Base-by-base conservation (phyloP, 2,797 vertebrate species). In the Chiloscyllium punctatum region DNA sequence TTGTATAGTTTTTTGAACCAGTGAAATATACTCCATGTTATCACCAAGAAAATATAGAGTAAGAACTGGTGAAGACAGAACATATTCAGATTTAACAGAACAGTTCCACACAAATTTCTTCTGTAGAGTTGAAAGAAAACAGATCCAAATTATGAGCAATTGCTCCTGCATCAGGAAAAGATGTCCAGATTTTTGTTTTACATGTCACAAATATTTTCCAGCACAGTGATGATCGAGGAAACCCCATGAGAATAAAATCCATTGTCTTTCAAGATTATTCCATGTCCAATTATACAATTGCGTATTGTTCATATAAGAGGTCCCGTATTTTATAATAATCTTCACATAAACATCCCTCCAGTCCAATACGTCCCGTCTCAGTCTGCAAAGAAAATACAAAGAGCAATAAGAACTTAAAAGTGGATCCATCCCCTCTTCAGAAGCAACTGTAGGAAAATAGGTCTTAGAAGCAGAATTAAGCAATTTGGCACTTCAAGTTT, bases 241-340 rank as follows among this genome's bases (percentile, higher is more conserved):
- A 33, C 48, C 53, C 30, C 71, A n/a, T 4, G 71, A 30, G 30
- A 51, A 16, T 53, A 92, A 27, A 77, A 95, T 95, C 25, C 13
- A 72, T 51, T 8, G 30, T 21, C 69, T 74, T 77, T 57, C 71
- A 95, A 77, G 72, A 74, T 71, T 53, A 53, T 95, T 95, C 42
- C 71, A 95, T 1, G 48, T 57, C 6, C 27, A 33, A 48, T 72
- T 97, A 99, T 96, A 99, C 98, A 96, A 99, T 99, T 86, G 99
- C 99, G 0, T 99, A 99, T 96, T 99, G 99, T 97, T 99, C 98
- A 90, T 99, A 99, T 96, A 99, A 98, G 98, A 99, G 98, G 97
- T 99, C 98, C 97, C 99, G 98, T 97, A 99, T 99, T 97, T 99
- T 99, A 96, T 98, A 99, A 98, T 99, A 99, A 97, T 99, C 99